Base-by-base conservation (phyloP, 2,888 invertebrate species). In the Tetanocera ferruginea region DNA sequence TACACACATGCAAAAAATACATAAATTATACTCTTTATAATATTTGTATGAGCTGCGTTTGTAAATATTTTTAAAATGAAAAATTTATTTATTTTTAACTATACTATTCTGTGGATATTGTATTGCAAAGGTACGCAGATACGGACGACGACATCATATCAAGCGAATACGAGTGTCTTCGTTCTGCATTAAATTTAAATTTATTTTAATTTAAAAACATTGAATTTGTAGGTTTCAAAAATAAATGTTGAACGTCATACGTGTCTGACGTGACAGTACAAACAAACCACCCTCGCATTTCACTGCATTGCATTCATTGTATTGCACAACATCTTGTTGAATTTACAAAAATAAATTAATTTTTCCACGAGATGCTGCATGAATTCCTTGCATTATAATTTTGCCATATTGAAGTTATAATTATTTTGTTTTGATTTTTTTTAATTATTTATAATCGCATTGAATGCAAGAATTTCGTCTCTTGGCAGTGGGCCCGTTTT, bases 41-140 rank as follows among this genome's bases (percentile, higher is more conserved):
- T 57, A 72, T 79, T 31, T 69, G 74, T 76, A 52, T n/a, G 76
- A 69, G 55, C 9, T 74, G 23, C 17, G 28, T 28, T 74, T 14
- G 69, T 37, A 78, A 80, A 80, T 82, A 80, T 80, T 76, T 81
- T 69, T 73, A 76, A 82, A 82, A 75, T 81, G 78, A 82, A 76
- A 81, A 76, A 78, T 76, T 73, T 52, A 82, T 79, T 80, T 78
- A 80, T 82, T 78, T 80, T 79, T 79, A 80, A 77, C 60, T 23
- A 52, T 25, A 23, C n/a, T 23, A 78, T 52, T 51, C 34, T 78
- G 77, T 70, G 70, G 70, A 79, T 76, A 79, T 79, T 75, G 70
- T 78, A 60, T 79, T 80, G 82, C 80, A 81, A 73, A 79, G 73
- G 8, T 19, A 19, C 14, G 19, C 71, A 70, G 60, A 49, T 52